Evolutionary conservation across 2,797 vertebrate genomes (phyloP), one percentile per base, ranked within the genome.

Genomic region (Gadopsis marmoratus): DNA sequence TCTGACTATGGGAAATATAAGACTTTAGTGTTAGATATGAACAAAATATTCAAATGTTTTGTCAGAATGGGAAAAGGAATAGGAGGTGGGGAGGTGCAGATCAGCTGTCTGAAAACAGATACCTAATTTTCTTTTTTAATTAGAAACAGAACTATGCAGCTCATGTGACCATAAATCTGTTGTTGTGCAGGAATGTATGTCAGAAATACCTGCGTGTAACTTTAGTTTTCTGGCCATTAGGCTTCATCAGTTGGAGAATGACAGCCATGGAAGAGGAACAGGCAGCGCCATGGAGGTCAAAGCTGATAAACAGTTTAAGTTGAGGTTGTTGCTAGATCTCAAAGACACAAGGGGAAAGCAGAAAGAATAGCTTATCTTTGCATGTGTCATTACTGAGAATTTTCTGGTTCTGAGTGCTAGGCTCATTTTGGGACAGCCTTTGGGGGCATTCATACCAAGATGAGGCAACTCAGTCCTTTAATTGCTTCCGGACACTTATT

Each of bases 391-490:
- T 7, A 21, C 48, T 33, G 47, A 72, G 65, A 66, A 39, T 62
- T 62, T 70, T 74, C 64, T 83, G 64, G 17, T 64, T 68, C 50
- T 70, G n/a, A 73, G 74, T 45, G 41, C 10, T 51, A 0, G 11
- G 47, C 60, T 87, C 70, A 55, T 61, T 67, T 26, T 9, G 33
- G 66, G 71, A 78, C 23, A 71, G 51, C 33, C 17, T 80, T n/a
- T 11, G n/a, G 69, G 69, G n/a, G 47, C 8, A n/a, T 62, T 77
- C 14, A 47, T 47, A 83, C 60, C 43, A 35, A 79, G 60, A 83
- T 89, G 86, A 90, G 81, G 86, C 84, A 88, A 35, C 68, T 12
- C 31, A 72, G 76, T 73, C 59, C 76, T 81, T 82, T 79, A 63
- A 72, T 68, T 56, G 54, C 84, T 84, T 79, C 74, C 16, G 26